Percentiles rank a stretch among this genome's conserved stretches.
Conservation (phyloP, 2,888 invertebrate genomes). For the Crematogaster levior region DNA sequence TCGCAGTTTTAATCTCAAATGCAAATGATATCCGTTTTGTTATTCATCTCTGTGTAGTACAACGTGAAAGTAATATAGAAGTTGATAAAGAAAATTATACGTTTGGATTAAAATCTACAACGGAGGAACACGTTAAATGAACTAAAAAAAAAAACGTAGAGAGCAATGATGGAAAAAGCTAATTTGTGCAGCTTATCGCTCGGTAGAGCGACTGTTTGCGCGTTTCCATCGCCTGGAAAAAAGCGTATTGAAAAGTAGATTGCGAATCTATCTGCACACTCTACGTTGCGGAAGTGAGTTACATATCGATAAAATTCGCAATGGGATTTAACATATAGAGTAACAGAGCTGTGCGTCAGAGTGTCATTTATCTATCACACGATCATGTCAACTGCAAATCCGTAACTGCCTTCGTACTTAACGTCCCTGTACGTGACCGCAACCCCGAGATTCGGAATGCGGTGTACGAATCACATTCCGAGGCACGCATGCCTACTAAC, state of each 20-base stretch:
- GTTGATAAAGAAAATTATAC: conserved; percentile 27
- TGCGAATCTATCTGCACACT: neutral
- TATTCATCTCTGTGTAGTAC: conserved; percentile 4
- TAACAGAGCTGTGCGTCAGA: neutral
- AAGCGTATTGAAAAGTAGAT: conserved; percentile 11
- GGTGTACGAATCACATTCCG: conserved; percentile 51
- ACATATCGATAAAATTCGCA: conserved; percentile 13
- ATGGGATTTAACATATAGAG: neutral
- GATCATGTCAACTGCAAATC: conserved; percentile 56
- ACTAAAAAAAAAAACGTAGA: conserved; percentile 20
- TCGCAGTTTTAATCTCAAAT: conserved; percentile 32
- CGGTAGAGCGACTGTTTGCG: conserved; percentile 9
- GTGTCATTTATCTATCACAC: conserved; percentile 46
- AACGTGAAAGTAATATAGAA: conserved; percentile 17
- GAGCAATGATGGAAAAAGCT: conserved; percentile 4
- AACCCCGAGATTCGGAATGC: conserved; percentile 50
- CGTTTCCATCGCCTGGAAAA: conserved; percentile 6
- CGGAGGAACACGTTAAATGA: conserved; percentile 8
- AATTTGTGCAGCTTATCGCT: conserved; percentile 12
- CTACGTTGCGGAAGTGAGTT: neutral
- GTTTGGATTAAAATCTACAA: conserved; percentile 36
- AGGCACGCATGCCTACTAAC: conserved; percentile 50
- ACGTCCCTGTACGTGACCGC: conserved; percentile 38
- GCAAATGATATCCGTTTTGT: conserved; percentile 13
- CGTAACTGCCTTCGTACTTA: conserved; percentile 57